Evolutionary conservation across 2,888 invertebrate genomes (phyloP).

Genomic region (Ctenicera cuprea): DNA sequence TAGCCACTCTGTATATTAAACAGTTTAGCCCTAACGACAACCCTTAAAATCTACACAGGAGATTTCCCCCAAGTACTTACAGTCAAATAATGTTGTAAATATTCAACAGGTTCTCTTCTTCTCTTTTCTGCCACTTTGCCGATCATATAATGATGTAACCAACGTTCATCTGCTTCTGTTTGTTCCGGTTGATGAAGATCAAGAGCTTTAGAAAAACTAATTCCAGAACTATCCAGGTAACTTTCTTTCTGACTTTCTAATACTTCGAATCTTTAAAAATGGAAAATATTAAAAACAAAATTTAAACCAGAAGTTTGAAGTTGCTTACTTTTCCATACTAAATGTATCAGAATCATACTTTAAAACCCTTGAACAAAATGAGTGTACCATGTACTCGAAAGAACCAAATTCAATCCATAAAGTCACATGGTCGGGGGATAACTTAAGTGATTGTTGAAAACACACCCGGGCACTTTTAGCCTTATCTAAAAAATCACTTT

Average conservation of each 20-base stretch:
- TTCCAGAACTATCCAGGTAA: slow-evolving; percentile 85
- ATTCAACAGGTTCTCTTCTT: slow-evolving; percentile 82
- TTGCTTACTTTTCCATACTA: slow-evolving; percentile 79
- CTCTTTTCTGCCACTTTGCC: slow-evolving; percentile 95
- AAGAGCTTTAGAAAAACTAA: slow-evolving; percentile 85
- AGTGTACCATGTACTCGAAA: slow-evolving; percentile 92
- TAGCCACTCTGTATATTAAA: too few relatives aligned
- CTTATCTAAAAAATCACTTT: slow-evolving; percentile 80
- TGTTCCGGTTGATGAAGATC: slow-evolving; percentile 77
- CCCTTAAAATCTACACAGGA: too few relatives aligned
- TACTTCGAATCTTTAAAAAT: slow-evolving; percentile 76
- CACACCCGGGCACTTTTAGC: slow-evolving; percentile 86
- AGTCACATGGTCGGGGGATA: slow-evolving; percentile 84
- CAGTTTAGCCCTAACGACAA: too few relatives aligned
- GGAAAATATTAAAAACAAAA: not conserved
- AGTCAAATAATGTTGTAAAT: slow-evolving; percentile 86
- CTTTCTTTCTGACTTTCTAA: slow-evolving; percentile 86
- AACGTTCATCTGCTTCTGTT: slow-evolving; percentile 85
- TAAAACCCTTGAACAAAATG: slow-evolving; percentile 90
- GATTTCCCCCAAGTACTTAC: slow-evolving; percentile 66
- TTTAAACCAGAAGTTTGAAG: not conserved
- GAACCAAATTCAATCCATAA: slow-evolving; percentile 95
- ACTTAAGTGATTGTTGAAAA: slow-evolving; percentile 85
- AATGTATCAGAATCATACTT: slow-evolving; percentile 87
- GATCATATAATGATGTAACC: slow-evolving; percentile 96